Conservation (phyloP, 1,140 invertebrate genomes). For the Coboldia fuscipes region DNA sequence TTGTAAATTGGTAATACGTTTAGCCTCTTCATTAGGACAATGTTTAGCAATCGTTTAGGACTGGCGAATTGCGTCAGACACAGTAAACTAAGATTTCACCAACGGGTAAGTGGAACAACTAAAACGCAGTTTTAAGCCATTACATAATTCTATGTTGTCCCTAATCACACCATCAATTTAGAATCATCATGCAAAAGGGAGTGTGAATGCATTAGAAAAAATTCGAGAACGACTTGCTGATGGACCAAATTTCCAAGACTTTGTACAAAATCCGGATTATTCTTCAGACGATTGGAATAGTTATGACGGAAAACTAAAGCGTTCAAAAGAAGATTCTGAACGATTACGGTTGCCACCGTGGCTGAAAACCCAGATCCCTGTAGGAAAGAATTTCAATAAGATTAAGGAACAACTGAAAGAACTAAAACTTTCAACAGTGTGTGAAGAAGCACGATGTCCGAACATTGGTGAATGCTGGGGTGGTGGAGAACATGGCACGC, state of each 20-base stretch:
- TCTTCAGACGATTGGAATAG: constrained; percentile 28
- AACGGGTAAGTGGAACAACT: too few relatives aligned
- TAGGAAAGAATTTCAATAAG: constrained; percentile 62
- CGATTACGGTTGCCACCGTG: constrained; percentile 83
- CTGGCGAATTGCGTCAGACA: too few relatives aligned
- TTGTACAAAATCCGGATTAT: constrained; percentile 25
- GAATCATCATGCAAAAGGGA: too few relatives aligned
- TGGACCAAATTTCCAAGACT: constrained; percentile 40
- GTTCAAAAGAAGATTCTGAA: constrained; percentile 58
- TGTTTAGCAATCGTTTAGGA: too few relatives aligned
- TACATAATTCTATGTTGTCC: too few relatives aligned
- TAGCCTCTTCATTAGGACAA: too few relatives aligned
- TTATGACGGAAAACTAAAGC: constrained; percentile 65
- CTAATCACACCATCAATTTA: too few relatives aligned
- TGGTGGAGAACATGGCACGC: constrained; percentile 66
- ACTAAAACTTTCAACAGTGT: constrained; percentile 90
- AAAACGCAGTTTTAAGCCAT: too few relatives aligned
- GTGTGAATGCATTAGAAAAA: constrained; percentile 24
- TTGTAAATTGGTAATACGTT: too few relatives aligned
- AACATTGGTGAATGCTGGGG: constrained; percentile 99
- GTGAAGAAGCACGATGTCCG: constrained; percentile 96
- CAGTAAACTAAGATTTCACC: too few relatives aligned
- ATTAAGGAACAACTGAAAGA: constrained; percentile 73
- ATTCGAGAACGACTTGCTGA: constrained; percentile 32
- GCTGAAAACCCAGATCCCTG: constrained; percentile 90